A percentile compares a stretch with the other conserved stretches of the same genome.
Evolutionary conservation across 2,888 invertebrate species (phyloP).

Genomic region (Polyploca ridens): DNA sequence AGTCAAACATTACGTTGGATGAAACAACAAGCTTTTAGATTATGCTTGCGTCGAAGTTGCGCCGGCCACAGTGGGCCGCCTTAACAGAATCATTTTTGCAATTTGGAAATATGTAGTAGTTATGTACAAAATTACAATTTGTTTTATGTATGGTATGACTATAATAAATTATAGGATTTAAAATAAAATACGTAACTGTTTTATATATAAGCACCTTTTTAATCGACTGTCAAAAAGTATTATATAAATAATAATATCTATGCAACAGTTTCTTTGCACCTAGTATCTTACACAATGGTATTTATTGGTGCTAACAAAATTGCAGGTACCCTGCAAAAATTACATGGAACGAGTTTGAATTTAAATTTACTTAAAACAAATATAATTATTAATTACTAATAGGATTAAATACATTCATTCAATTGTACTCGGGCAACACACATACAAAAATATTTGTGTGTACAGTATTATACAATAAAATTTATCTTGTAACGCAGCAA

Average conservation of each 20-base stretch:
- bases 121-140: too few relatives aligned
- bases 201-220: slow-evolving; percentile 80
- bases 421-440: slow-evolving; percentile 63
- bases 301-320: slow-evolving; percentile 59
- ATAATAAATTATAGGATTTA: slow-evolving; percentile 8
- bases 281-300: slow-evolving; percentile 57
- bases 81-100: too few relatives aligned
- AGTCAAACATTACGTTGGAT: too few relatives aligned
- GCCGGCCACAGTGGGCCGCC: too few relatives aligned
- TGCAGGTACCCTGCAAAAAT: slow-evolving; percentile 60
- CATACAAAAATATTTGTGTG: slow-evolving; percentile 48
- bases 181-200: slow-evolving; percentile 41
- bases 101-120: too few relatives aligned
- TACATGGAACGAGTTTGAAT: slow-evolving; percentile 58
- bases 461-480: background rate
- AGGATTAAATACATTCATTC: slow-evolving; percentile 81
- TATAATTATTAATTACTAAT: slow-evolving; percentile 67
- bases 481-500: background rate
- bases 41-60: too few relatives aligned
- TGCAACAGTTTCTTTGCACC: slow-evolving; percentile 66
- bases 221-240: slow-evolving; percentile 79
- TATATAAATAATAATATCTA: slow-evolving; percentile 60
- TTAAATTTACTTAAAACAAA: slow-evolving; percentile 67
- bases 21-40: too few relatives aligned
- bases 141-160: too few relatives aligned